Evolutionary conservation across 2,888 invertebrate species (phyloP).

Genomic region (Vesta saturnalis): DNA sequence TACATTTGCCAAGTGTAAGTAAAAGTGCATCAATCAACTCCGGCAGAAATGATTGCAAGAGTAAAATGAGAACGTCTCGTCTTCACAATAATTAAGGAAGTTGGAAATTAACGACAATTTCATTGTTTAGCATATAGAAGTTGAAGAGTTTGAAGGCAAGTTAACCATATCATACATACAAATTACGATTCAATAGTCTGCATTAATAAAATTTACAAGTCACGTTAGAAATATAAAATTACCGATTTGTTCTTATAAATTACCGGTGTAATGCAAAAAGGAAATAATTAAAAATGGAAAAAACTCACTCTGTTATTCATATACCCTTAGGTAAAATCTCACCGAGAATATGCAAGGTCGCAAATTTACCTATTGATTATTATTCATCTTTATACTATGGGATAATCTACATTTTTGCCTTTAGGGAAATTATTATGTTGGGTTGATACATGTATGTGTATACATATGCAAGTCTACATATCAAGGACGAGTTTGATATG

Average conservation of each 20-base stretch:
- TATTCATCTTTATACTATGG: slow-evolving; percentile 16
- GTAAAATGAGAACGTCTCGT: neutral
- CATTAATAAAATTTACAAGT: slow-evolving; percentile 4
- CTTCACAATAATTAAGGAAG: neutral
- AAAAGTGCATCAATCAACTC: too few relatives aligned
- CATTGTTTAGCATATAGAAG: neutral
- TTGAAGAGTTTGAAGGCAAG: neutral
- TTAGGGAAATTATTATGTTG: slow-evolving; percentile 19
- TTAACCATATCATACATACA: neutral
- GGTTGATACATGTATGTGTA: slow-evolving; percentile 3
- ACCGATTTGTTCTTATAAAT: slow-evolving; percentile 23
- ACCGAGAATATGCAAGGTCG: slow-evolving; percentile 24
- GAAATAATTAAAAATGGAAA: slow-evolving; percentile 27
- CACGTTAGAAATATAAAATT: slow-evolving; percentile 17
- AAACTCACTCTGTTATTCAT: slow-evolving; percentile 20
- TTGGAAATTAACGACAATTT: neutral
- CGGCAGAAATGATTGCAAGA: too few relatives aligned
- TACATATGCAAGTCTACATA: neutral
- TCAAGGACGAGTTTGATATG: slow-evolving; percentile 23
- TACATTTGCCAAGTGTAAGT: too few relatives aligned
- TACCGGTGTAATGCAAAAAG: slow-evolving; percentile 3
- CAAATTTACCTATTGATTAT: slow-evolving; percentile 30
- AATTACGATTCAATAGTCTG: neutral
- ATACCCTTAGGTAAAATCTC: slow-evolving; percentile 20
- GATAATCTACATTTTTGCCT: slow-evolving; percentile 25